Percentiles rank a stretch among this genome's conserved stretches.
Conservation (phyloP, 2,797 vertebrate genomes). For the Chaetophractus vellerosus region DNA sequence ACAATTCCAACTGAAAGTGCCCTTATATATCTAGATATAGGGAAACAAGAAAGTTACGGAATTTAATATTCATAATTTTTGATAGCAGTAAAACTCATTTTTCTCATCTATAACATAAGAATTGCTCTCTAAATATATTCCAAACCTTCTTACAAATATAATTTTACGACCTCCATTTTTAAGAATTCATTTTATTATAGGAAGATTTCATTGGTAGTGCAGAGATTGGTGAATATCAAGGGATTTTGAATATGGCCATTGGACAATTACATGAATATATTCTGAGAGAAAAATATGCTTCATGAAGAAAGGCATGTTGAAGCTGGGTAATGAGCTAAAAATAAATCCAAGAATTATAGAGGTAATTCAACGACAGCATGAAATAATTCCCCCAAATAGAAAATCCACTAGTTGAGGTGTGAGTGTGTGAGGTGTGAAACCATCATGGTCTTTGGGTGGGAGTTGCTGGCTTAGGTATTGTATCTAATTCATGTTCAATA, state of each 20-base stretch:
- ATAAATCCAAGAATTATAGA: constrained; percentile 3
- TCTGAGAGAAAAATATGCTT: background rate
- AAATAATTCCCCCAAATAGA: background rate
- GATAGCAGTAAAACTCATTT: background rate
- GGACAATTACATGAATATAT: background rate
- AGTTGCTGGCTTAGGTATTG: background rate
- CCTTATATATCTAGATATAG: background rate
- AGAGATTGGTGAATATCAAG: background rate
- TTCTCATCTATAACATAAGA: background rate
- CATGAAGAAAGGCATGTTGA: background rate
- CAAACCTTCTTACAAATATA: background rate
- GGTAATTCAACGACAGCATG: background rate
- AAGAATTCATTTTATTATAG: background rate
- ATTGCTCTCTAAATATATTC: background rate
- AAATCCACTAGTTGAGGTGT: background rate
- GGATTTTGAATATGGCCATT: background rate
- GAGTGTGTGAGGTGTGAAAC: background rate
- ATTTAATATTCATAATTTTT: background rate
- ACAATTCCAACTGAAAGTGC: background rate
- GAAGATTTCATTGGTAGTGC: background rate
- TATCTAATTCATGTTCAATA: constrained; percentile 18
- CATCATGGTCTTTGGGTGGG: background rate
- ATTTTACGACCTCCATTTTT: background rate
- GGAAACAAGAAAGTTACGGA: background rate
- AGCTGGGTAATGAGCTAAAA: background rate